Evolutionary conservation across 2,888 invertebrate species (phyloP), one percentile per base, ranked within the genome.

Genomic region (Macrophya alboannulata): DNA sequence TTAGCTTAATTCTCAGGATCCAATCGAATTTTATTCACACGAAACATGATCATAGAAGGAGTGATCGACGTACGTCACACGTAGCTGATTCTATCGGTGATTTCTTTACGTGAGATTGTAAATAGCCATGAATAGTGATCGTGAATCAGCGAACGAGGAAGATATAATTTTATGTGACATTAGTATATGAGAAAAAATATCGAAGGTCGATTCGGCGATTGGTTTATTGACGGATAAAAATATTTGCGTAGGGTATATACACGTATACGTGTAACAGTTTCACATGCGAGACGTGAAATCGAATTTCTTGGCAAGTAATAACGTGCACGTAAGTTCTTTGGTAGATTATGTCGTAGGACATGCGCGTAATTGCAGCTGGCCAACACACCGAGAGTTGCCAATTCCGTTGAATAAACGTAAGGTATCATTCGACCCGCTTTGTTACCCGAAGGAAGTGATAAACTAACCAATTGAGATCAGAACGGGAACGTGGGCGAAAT

Each of bases 361-460:
- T 31, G 55, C 48, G 77, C n/a, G 72, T 74, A 74, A 74, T 74
- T 21, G 72, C 68, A 37, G 3, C 31, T 31, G 17, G 9, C 68
- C 17, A 17, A 37, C 31, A 48, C 21, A 81, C 25, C 9, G 45
- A 9, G 59, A 81, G n/a, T 31, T 81, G 81, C 81, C 81, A 81
- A 81, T 81, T 81, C 81, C n/a, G 12, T 10, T 43, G 21, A 62
- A 62, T 81, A 81, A 62, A 59, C 81, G 31, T 31, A 31, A 31
- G 59, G 43, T 40, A 71, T 71, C 55, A 88, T 89, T 88, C 87
- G 89, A 87, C 86, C 86, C 87, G 86, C 88, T 89, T 89, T 86
- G 88, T 89, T 89, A 88, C 88, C 84, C 87, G 88, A 89, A 89
- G 90, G 90, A 90, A 90, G 88, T 87, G 86, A 88, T 89, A 88